These are phyloP conservation scores for Zosterops hypoxanthus DNA, from an alignment of 2,113 vertebrate species.

Conservation along the genomic window DNA sequence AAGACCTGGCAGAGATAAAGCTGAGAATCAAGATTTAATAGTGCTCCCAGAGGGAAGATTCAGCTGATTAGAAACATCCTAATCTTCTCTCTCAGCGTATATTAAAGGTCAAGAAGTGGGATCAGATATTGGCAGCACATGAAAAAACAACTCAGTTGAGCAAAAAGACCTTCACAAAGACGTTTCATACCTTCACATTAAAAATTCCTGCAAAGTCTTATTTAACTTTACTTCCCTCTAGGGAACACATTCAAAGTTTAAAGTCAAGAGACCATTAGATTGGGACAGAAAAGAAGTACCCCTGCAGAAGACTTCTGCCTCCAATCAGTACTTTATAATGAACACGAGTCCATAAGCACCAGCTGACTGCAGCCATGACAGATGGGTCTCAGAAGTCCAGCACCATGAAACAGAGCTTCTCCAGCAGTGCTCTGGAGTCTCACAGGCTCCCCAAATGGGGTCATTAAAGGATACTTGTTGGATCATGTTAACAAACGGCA, in stretches of 20 bases:
- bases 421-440: background rate
- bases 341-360: background rate
- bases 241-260: background rate
- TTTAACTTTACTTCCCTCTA: background rate
- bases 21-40: slow-evolving; percentile 29
- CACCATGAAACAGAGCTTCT: background rate
- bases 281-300: background rate
- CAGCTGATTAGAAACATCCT: slow-evolving; percentile 57
- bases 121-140: slow-evolving; percentile 58
- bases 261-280: slow-evolving; percentile 9
- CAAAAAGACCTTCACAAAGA: slow-evolving; percentile 42
- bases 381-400: background rate
- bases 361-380: background rate
- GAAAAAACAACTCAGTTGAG: slow-evolving; percentile 11
- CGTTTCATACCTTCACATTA: background rate
- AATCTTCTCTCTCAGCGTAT: slow-evolving; percentile 19
- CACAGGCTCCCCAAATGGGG: background rate
- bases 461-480: slow-evolving; percentile 6
- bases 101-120: slow-evolving; percentile 59
- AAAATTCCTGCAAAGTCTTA: slow-evolving; percentile 10
- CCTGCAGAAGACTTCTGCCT: background rate
- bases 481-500: background rate
- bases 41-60: slow-evolving; percentile 52
- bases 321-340: background rate
- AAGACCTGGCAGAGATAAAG: slow-evolving; percentile 36